Evolutionary conservation across 2,888 invertebrate genomes (phyloP).

Genomic region (Eristalis arbustorum): DNA sequence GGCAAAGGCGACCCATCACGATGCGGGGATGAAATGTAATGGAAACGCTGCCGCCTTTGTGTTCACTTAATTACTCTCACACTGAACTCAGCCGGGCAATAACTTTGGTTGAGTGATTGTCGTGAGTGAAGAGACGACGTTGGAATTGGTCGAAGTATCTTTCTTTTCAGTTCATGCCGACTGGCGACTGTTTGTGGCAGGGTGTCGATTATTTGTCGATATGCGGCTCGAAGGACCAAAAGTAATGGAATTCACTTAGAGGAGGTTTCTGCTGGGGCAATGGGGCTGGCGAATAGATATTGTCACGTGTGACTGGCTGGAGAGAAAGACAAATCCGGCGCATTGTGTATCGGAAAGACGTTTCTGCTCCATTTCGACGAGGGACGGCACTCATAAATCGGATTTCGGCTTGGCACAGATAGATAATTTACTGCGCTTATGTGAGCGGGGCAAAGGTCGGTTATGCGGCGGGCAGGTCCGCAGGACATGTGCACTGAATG

Average conservation of each 20-base stretch:
- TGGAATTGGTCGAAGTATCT: background rate
- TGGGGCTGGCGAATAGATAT: background rate
- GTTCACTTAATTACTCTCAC: slow-evolving; percentile 17
- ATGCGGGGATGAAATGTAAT: background rate
- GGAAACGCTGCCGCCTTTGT: background rate
- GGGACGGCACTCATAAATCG: background rate
- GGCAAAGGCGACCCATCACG: background rate
- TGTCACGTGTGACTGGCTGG: background rate
- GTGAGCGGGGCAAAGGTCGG: background rate
- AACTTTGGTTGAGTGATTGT: slow-evolving; percentile 2
- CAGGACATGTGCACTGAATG: background rate
- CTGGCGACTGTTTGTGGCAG: slow-evolving; percentile 3
- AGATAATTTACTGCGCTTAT: background rate
- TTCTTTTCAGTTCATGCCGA: background rate
- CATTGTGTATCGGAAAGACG: background rate
- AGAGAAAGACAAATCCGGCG: background rate
- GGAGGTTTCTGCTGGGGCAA: too few relatives aligned
- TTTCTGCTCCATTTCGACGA: background rate
- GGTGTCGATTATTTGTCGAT: background rate
- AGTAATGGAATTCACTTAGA: background rate
- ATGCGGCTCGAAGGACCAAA: slow-evolving; percentile 3
- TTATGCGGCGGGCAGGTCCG: background rate
- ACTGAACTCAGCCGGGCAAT: slow-evolving; percentile 11
- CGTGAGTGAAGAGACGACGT: background rate
- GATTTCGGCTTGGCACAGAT: background rate